Percentiles rank a stretch among this genome's conserved stretches.
phyloP scores from a whole-genome alignment of 2,888 invertebrate species.

The Argyresthia albistria region DNA sequence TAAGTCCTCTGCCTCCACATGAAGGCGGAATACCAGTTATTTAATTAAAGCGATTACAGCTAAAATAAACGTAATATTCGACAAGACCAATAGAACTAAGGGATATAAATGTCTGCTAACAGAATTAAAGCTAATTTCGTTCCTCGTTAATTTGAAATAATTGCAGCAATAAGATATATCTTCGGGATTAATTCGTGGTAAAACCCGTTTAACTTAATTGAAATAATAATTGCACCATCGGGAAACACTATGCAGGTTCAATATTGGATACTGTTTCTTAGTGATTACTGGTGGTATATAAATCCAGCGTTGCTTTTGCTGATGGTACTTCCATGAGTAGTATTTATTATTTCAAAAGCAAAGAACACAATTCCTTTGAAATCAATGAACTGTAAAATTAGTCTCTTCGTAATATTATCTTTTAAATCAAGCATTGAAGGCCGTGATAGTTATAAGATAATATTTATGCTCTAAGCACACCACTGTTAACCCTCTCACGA shows the following conservation, averaged over 20 bases:
- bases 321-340: too few relatives aligned
- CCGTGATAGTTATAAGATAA: slow-evolving; percentile 57
- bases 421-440: slow-evolving; percentile 41
- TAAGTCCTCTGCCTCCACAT: slow-evolving; percentile 65
- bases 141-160: not conserved
- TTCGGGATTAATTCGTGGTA: not conserved
- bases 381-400: too few relatives aligned
- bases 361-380: too few relatives aligned
- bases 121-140: not conserved
- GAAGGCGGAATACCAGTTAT: slow-evolving; percentile 17
- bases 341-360: too few relatives aligned
- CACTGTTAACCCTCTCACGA: too few relatives aligned
- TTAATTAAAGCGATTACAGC: slow-evolving; percentile 6
- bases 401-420: too few relatives aligned
- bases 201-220: not conserved
- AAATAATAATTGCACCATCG: too few relatives aligned
- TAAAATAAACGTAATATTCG: slow-evolving; percentile 11
- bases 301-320: too few relatives aligned
- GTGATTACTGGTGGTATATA: too few relatives aligned
- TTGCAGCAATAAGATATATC: not conserved
- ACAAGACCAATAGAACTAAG: slow-evolving; percentile 47
- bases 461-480: slow-evolving; percentile 41
- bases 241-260: too few relatives aligned
- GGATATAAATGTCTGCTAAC: not conserved
- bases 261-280: too few relatives aligned